A percentile compares a stretch with the other conserved stretches of the same genome.
phyloP scores from a whole-genome alignment of 2,113 vertebrate genomes.

The Mastomys coucha region DNA sequence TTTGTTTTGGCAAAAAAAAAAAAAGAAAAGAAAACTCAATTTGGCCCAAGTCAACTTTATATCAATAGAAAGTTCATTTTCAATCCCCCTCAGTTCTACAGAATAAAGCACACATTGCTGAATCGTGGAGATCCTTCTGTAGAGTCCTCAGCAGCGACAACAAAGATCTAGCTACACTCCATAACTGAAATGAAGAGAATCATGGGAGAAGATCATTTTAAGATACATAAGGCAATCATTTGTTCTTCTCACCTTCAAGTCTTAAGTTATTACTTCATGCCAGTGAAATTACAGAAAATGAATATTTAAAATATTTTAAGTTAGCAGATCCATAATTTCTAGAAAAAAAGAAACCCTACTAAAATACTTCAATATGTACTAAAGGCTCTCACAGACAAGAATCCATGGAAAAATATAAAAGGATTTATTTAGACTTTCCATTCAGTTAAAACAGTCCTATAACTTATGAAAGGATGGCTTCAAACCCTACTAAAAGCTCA shows the following conservation, averaged over 20 bases:
- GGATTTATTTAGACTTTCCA: conserved; percentile 83
- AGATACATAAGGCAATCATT: not conserved
- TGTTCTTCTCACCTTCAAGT: conserved; percentile 40
- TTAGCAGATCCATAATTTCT: conserved; percentile 71
- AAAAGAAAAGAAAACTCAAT: conserved; percentile 19
- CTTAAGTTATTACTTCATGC: conserved; percentile 51
- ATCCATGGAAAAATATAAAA: conserved; percentile 84
- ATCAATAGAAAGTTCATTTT: conserved; percentile 7
- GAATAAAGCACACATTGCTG: not conserved
- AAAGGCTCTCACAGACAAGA: conserved; percentile 75
- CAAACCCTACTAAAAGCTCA: conserved; percentile 74
- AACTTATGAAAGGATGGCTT: conserved; percentile 81
- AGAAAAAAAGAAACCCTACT: conserved; percentile 67
- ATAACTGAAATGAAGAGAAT: conserved; percentile 28
- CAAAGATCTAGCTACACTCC: conserved; percentile 21
- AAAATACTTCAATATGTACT: conserved; percentile 64
- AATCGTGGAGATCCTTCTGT: not conserved
- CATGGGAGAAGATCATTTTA: not conserved
- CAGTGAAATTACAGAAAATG: conserved; percentile 45
- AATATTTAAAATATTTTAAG: conserved; percentile 39
- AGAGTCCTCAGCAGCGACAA: not conserved
- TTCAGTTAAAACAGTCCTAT: conserved; percentile 79
- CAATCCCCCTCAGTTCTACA: not conserved
- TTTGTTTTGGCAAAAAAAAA: conserved; percentile 1
- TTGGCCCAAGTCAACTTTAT: conserved; percentile 14